Conservation (phyloP, 2,888 invertebrate species). For the Pyralis farinalis region DNA sequence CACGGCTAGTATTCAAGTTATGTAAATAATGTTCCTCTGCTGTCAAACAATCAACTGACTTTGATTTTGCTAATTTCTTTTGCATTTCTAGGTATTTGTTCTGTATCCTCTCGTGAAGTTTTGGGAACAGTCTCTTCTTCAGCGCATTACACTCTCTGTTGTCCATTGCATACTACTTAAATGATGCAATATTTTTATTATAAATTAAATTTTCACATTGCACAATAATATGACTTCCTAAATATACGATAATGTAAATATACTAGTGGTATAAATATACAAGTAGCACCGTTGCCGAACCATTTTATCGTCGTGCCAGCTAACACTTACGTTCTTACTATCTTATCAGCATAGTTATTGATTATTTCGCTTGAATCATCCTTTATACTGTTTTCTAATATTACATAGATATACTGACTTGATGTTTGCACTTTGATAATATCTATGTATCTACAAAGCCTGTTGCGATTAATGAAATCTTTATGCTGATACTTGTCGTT, state of each 20-base stretch:
- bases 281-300: neutral
- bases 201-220: too few relatives aligned
- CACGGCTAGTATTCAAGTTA: slow-evolving; percentile 28
- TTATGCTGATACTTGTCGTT: neutral
- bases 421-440: too few relatives aligned
- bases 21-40: slow-evolving; percentile 40
- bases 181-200: slow-evolving; percentile 9
- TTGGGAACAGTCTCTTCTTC: slow-evolving; percentile 46
- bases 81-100: slow-evolving; percentile 65
- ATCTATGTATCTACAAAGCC: too few relatives aligned
- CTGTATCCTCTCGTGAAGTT: slow-evolving; percentile 57
- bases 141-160: slow-evolving; percentile 1
- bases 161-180: slow-evolving; percentile 9
- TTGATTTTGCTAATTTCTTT: slow-evolving; percentile 58
- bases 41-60: slow-evolving; percentile 53
- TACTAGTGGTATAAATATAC: too few relatives aligned
- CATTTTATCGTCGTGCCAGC: neutral
- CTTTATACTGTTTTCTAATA: neutral
- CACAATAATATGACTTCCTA: too few relatives aligned
- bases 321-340: neutral
- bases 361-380: neutral
- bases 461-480: neutral
- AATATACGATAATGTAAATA: too few relatives aligned
- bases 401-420: neutral
- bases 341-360: neutral